Base-by-base conservation (phyloP, 2,888 invertebrate species). In the Tryphoninae sp. region DNA sequence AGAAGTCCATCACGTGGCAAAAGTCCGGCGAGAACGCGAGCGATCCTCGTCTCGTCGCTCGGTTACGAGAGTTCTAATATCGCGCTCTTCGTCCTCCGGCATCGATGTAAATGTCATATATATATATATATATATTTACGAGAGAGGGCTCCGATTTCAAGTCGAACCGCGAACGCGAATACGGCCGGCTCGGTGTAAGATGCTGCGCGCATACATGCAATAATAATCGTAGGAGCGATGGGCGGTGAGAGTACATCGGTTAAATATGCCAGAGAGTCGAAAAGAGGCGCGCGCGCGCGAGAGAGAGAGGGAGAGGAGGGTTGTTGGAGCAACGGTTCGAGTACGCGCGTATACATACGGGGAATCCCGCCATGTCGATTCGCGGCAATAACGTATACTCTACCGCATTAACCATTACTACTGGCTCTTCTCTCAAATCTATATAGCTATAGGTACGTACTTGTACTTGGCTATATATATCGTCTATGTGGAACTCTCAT, bases 401-500 rank as follows among this genome's bases (percentile, higher is more conserved):
- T 61, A 62, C 33, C 33, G 69, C 71, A 80, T 80, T 80, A 80
- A 75, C 49, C 53, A 65, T 75, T 65, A 71, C 69, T 58, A 53
- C 64, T 65, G 65, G 71, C 75, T 76, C 53, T 59, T 61, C 53
- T 64, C 65, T 62, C 68, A 16, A 53, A 45, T 19, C 33, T 53
- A 53, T 19, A 53, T 53, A 8, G n/a, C 19, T 19, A 16, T 53
- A 19, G 19, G 4, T 19, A 55, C 9, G 26, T 26, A 75, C 26
- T 19, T 42, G 49, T 40, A 33, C 40, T 61, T 68, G 9, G 42
- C 53, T 59, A 49, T 45, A 65, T 61, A 8, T 42, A 55, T 23
- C 23, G 53, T 78, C 33, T 58, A 74, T 78, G 55, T 74, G 62
- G 53, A 68, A 53, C 75, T 53, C 75, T 78, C 78, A 82, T 75